These are phyloP conservation scores for Macropus fuliginosus DNA, from an alignment of 2,797 vertebrate species.

Conservation along the genomic window DNA sequence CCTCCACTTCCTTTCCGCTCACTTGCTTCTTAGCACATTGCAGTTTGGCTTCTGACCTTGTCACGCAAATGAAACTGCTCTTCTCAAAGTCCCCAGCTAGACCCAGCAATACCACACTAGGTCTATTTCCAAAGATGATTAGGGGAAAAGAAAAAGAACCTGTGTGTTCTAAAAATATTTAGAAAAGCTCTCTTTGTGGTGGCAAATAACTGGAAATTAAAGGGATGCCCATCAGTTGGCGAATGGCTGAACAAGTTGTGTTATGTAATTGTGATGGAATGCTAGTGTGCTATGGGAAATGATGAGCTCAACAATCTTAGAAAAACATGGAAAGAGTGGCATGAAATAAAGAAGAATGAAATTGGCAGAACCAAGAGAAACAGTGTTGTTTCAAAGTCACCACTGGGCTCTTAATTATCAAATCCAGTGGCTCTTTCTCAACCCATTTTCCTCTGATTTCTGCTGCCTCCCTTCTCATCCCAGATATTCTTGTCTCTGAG, in stretches of 20 bases:
- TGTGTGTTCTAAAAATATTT: neutral
- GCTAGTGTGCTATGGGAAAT: neutral
- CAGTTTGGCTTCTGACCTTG: neutral
- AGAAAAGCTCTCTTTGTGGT: neutral
- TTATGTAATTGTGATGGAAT: too few species aligned
- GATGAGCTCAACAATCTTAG: neutral
- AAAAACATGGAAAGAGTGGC: neutral
- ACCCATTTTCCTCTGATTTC: too few species aligned
- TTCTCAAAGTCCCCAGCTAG: neutral
- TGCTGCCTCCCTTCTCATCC: too few species aligned
- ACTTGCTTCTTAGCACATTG: neutral
- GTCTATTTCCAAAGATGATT: neutral
- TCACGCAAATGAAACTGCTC: neutral
- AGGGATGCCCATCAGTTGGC: neutral
- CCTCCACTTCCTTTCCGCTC: neutral
- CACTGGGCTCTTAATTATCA: neutral
- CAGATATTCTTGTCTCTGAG: too few species aligned
- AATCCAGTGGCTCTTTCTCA: neutral
- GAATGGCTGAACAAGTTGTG: neutral
- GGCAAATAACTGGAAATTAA: neutral
- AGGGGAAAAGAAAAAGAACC: neutral
- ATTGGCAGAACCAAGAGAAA: too few species aligned
- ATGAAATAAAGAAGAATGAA: neutral
- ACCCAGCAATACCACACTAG: neutral
- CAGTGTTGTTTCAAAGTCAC: neutral